phyloP scores from a whole-genome alignment of 1,140 invertebrate genomes.

The Orius insidiosus region DNA sequence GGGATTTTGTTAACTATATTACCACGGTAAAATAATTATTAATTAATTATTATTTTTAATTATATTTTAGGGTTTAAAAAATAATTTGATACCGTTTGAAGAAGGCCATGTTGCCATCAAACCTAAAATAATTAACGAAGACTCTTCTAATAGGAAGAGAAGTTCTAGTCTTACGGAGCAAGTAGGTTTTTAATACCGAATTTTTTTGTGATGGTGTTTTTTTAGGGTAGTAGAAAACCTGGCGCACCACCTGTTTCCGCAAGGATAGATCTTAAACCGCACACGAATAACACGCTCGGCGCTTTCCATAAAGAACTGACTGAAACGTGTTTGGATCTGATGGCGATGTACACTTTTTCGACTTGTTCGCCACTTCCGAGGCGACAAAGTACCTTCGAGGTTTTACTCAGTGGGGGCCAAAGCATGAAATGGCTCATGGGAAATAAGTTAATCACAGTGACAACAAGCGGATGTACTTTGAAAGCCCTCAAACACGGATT shows the following conservation, averaged over 20 bases:
- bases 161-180: constrained; percentile 70
- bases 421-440: constrained; percentile 81
- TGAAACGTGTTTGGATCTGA: constrained; percentile 85
- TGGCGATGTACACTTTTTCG: constrained; percentile 80
- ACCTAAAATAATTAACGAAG: constrained; percentile 50
- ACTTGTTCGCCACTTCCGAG: constrained; percentile 69
- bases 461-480: constrained; percentile 76
- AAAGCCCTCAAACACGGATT: constrained; percentile 61
- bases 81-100: constrained; percentile 64
- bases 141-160: constrained; percentile 67
- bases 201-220: constrained; percentile 3
- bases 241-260: constrained; percentile 33
- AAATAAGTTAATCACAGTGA: constrained; percentile 81
- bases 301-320: constrained; percentile 81
- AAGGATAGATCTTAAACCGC: constrained; percentile 32
- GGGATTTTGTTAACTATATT: constrained; percentile 80
- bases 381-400: constrained; percentile 65
- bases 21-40: constrained; percentile 61
- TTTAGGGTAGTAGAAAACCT: constrained; percentile 33
- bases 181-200: constrained; percentile 23
- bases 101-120: constrained; percentile 40
- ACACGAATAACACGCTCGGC: constrained; percentile 40
- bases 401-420: constrained; percentile 63
- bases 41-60: background rate
- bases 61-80: constrained; percentile 45